Evolutionary conservation across 1,140 invertebrate species (phyloP).

Genomic region (Branchinecta lindahli): DNA sequence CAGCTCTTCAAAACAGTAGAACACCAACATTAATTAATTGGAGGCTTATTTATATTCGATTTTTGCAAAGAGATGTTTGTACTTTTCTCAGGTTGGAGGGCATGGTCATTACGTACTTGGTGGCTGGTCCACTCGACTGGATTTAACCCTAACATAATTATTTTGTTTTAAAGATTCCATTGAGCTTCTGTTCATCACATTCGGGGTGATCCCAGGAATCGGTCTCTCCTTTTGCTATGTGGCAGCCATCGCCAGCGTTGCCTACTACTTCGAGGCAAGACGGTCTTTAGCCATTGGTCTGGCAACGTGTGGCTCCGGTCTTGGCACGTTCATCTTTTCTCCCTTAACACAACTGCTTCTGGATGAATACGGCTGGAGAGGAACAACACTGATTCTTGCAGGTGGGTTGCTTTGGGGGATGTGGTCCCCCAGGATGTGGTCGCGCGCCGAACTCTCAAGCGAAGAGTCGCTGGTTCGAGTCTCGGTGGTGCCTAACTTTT

Average conservation of each 20-base stretch:
- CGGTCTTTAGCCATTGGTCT: conserved; percentile 82
- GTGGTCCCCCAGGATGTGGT: no score
- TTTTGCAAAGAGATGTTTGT: no score
- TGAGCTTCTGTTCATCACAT: conserved; percentile 62
- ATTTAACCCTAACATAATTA: background rate
- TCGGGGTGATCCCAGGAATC: conserved; percentile 68
- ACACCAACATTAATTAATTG: no score
- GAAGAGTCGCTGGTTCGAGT: no score
- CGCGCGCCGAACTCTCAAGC: no score
- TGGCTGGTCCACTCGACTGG: no score
- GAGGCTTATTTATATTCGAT: no score
- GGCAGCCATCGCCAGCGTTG: conserved; percentile 79
- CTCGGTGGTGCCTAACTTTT: no score
- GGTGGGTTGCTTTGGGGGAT: conserved; percentile 29
- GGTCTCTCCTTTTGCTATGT: conserved; percentile 66
- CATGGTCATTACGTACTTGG: no score
- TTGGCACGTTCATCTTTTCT: conserved; percentile 79
- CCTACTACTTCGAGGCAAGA: conserved; percentile 87
- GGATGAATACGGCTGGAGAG: conserved; percentile 67
- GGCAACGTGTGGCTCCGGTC: conserved; percentile 74
- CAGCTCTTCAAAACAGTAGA: no score
- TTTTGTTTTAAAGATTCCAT: conserved; percentile 41
- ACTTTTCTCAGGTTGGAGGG: no score
- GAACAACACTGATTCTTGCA: conserved; percentile 63
- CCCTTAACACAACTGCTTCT: conserved; percentile 62